phyloP scores from a whole-genome alignment of 2,888 invertebrate species.

The Crioceris asparagi region DNA sequence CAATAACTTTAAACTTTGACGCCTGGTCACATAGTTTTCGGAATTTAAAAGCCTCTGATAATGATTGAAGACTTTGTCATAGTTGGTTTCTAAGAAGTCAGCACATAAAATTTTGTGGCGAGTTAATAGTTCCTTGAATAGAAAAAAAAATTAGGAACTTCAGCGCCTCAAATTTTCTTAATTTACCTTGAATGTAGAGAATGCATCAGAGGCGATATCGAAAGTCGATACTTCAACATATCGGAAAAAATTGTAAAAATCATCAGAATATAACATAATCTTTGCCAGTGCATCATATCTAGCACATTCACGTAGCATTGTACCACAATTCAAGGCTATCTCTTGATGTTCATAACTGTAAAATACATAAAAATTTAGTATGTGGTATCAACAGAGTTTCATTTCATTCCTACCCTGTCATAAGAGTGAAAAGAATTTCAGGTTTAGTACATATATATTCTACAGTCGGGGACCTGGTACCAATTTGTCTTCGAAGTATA shows the following conservation, averaged over 20 bases:
- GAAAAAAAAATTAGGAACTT: no score
- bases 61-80: slow-evolving; percentile 94
- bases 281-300: slow-evolving; percentile 97
- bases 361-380: slow-evolving; percentile 24
- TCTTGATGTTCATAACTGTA: slow-evolving; percentile 94
- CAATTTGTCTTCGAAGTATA: slow-evolving; percentile 95
- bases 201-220: slow-evolving; percentile 99
- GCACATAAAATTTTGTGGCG: slow-evolving; percentile 94
- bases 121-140: slow-evolving; percentile 80
- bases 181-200: slow-evolving; percentile 99
- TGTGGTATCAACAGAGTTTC: no score
- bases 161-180: no score
- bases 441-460: slow-evolving; percentile 98
- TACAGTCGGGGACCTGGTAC: slow-evolving; percentile 93
- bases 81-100: slow-evolving; percentile 97
- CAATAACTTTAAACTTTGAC: slow-evolving; percentile 95
- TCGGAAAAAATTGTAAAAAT: slow-evolving; percentile 99
- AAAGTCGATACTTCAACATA: slow-evolving; percentile 99
- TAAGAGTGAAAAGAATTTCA: slow-evolving; percentile 91
- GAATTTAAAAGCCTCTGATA: slow-evolving; percentile 97
- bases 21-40: slow-evolving; percentile 97
- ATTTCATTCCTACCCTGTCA: no score
- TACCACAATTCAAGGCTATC: slow-evolving; percentile 97
- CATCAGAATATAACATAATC: slow-evolving; percentile 94
- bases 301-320: slow-evolving; percentile 97